Percentiles rank a stretch among this genome's conserved stretches.
phyloP scores from a whole-genome alignment of 1,140 invertebrate genomes.

The Dufourea novaeangliae region DNA sequence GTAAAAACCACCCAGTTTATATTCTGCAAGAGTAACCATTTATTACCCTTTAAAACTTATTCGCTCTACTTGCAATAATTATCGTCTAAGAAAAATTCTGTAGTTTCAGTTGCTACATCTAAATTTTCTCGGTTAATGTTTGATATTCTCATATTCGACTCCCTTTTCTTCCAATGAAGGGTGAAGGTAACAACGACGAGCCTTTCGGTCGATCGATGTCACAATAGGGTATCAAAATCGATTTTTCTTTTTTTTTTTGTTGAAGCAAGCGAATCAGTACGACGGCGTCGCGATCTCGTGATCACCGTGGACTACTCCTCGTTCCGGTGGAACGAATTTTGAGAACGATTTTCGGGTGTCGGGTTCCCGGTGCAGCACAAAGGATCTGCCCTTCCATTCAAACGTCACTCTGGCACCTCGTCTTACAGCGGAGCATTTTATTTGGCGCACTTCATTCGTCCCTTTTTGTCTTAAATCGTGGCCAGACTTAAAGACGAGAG shows the following conservation, averaged over 20 bases:
- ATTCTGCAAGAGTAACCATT: too few relatives aligned
- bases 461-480: slow-evolving; percentile 76
- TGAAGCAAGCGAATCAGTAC: background rate
- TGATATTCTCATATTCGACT: too few relatives aligned
- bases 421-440: slow-evolving; percentile 73
- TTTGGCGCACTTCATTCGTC: slow-evolving; percentile 72
- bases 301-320: background rate
- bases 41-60: too few relatives aligned
- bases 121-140: too few relatives aligned
- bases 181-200: too few relatives aligned
- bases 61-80: too few relatives aligned
- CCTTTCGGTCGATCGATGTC: background rate
- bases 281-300: background rate
- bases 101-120: too few relatives aligned
- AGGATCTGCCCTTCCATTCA: slow-evolving; percentile 79
- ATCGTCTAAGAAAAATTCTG: too few relatives aligned
- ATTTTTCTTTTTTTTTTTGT: background rate
- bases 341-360: slow-evolving; percentile 80
- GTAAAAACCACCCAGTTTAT: too few relatives aligned
- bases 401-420: slow-evolving; percentile 81
- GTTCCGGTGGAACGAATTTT: slow-evolving; percentile 69
- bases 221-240: background rate
- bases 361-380: slow-evolving; percentile 75
- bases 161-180: too few relatives aligned
- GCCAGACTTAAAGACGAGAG: slow-evolving; percentile 72